Evolutionary conservation across 2,888 invertebrate species (phyloP).

Genomic region (Acrobasis suavella): DNA sequence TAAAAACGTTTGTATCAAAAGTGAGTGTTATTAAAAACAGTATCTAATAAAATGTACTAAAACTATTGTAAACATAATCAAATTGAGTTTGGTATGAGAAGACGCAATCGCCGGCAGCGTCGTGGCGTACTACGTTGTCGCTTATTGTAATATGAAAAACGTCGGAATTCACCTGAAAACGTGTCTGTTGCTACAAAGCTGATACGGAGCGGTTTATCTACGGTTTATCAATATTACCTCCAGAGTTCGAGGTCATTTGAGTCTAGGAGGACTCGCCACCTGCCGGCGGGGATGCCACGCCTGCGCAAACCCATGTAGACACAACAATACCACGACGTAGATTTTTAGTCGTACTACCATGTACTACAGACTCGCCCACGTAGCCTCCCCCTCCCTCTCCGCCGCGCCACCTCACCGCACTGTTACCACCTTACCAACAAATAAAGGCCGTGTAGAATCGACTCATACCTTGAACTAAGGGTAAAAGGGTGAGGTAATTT

Average conservation of each 20-base stretch:
- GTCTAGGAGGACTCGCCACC: conserved; percentile 43
- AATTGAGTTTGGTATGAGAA: not conserved
- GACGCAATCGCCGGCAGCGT: conserved; percentile 1
- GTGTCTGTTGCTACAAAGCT: conserved; percentile 30
- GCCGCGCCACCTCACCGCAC: conserved; percentile 37
- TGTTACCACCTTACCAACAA: conserved; percentile 56
- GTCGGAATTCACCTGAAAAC: conserved; percentile 4
- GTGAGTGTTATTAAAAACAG: no score
- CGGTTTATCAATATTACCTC: conserved; percentile 48
- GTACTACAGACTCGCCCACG: conserved; percentile 83
- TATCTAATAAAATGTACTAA: not conserved
- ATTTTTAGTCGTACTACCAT: conserved; percentile 71
- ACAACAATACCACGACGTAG: conserved; percentile 73
- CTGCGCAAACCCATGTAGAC: conserved; percentile 73
- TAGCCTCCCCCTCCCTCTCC: conserved; percentile 45
- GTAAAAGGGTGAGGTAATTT: no score
- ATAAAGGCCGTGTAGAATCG: not conserved
- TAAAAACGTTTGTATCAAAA: no score
- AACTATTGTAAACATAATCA: not conserved
- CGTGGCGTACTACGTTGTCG: not conserved
- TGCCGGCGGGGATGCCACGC: conserved; percentile 51
- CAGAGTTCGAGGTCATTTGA: conserved; percentile 65
- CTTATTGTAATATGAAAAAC: not conserved
- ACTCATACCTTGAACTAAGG: not conserved
- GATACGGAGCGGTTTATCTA: conserved; percentile 38